Evolutionary conservation across 2,888 invertebrate species (phyloP).

Genomic region (Drosophila kanekoi): DNA sequence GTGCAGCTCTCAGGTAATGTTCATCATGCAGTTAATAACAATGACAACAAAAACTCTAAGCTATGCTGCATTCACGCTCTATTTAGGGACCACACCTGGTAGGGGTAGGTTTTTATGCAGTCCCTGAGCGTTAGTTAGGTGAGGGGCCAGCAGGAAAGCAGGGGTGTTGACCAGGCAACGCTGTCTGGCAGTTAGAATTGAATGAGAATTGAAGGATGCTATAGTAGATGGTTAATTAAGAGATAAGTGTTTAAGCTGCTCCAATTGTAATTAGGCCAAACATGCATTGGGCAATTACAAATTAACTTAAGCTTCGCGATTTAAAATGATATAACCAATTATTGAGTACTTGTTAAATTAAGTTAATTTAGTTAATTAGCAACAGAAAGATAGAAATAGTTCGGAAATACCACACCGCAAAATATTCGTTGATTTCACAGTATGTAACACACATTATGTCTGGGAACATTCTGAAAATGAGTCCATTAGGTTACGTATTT

Average conservation of each 20-base stretch:
- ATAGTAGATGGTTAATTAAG: slow-evolving; percentile 45
- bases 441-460: not conserved
- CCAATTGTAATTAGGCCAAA: slow-evolving; percentile 30
- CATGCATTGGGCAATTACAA: slow-evolving; percentile 8
- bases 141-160: too few relatives aligned
- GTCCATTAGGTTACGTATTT: not conserved
- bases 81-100: too few relatives aligned
- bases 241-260: slow-evolving; percentile 25
- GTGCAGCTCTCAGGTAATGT: not conserved
- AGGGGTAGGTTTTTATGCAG: too few relatives aligned
- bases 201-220: not conserved
- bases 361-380: not conserved
- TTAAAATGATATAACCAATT: not conserved
- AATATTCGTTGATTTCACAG: slow-evolving; percentile 6
- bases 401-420: not conserved
- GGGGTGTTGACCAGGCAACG: not conserved
- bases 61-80: not conserved
- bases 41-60: slow-evolving; percentile 5
- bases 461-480: not conserved
- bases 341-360: not conserved
- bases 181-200: not conserved
- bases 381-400: not conserved
- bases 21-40: not conserved
- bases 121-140: too few relatives aligned
- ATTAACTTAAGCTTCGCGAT: not conserved